Conservation (phyloP, 2,797 vertebrate species). For the Mormyrus proboscirostris region DNA sequence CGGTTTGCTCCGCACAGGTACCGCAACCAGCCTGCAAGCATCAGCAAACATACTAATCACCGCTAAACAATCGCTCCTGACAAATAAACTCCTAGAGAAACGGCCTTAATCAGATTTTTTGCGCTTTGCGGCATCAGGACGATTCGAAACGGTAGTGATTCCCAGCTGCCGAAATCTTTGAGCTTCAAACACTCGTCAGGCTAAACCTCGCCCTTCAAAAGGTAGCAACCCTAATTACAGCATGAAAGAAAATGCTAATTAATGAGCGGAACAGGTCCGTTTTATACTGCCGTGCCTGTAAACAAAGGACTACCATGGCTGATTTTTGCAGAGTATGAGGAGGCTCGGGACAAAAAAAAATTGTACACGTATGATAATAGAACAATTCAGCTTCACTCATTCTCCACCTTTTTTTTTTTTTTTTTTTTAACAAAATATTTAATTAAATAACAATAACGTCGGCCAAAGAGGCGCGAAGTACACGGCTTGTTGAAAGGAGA, state of each 20-base stretch:
- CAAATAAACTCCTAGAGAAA: not conserved
- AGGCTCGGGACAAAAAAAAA: not conserved
- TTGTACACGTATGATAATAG: not conserved
- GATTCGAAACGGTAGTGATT: not conserved
- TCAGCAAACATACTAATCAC: not conserved
- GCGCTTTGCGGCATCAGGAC: not conserved
- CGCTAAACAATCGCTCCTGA: not conserved
- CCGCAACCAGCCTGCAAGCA: not conserved
- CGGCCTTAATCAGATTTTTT: not conserved
- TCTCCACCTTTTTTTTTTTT: not conserved
- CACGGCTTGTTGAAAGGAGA: not conserved
- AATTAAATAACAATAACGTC: not conserved
- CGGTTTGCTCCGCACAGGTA: not conserved
- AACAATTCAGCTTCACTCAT: not conserved
- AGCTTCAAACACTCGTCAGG: conserved; percentile 17
- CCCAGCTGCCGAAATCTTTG: conserved; percentile 23
- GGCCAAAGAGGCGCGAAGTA: not conserved
- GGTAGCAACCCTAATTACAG: conserved; percentile 21
- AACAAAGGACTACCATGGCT: not conserved
- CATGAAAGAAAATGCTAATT: conserved; percentile 28
- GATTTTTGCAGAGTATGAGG: not conserved
- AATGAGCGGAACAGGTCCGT: conserved; percentile 19
- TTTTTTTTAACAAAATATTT: not conserved
- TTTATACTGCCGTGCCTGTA: not conserved
- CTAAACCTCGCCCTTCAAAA: conserved; percentile 15